Evolutionary conservation across 2,113 vertebrate species (phyloP).

Genomic region (Rhinolophus sinicus): DNA sequence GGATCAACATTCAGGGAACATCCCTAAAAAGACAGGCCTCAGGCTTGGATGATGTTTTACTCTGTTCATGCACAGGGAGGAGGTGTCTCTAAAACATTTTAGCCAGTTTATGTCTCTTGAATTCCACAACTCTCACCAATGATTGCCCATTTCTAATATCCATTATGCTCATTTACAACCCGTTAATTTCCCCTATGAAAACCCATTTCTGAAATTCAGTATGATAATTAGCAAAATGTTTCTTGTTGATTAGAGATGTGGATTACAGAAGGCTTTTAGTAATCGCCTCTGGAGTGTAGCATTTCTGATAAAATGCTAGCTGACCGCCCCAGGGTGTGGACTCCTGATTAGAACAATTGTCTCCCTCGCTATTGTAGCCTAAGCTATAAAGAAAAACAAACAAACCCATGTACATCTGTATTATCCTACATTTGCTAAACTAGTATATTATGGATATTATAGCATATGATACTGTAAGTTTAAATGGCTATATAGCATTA

Average conservation of each 20-base stretch:
- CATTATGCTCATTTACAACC: slow-evolving; percentile 68
- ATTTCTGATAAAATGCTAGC: slow-evolving; percentile 52
- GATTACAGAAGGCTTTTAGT: slow-evolving; percentile 71
- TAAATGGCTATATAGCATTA: neutral
- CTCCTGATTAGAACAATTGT: slow-evolving; percentile 54
- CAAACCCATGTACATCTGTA: neutral
- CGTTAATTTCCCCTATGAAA: slow-evolving; percentile 75
- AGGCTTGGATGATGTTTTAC: neutral
- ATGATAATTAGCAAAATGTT: slow-evolving; percentile 74
- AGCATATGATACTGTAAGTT: neutral
- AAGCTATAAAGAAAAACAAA: neutral
- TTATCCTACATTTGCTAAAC: neutral
- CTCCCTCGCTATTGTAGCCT: neutral
- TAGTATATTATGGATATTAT: neutral
- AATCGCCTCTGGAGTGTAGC: slow-evolving; percentile 43
- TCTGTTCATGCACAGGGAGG: neutral
- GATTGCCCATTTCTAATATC: slow-evolving; percentile 66
- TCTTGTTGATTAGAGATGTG: slow-evolving; percentile 69
- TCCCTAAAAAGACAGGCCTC: neutral
- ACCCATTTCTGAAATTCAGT: slow-evolving; percentile 73
- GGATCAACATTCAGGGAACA: neutral
- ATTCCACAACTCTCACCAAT: slow-evolving; percentile 44
- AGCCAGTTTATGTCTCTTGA: neutral
- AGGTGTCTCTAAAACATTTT: neutral
- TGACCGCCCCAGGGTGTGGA: slow-evolving; percentile 18